phyloP scores from a whole-genome alignment of 1,140 invertebrate species.

The Bombyx mandarina region DNA sequence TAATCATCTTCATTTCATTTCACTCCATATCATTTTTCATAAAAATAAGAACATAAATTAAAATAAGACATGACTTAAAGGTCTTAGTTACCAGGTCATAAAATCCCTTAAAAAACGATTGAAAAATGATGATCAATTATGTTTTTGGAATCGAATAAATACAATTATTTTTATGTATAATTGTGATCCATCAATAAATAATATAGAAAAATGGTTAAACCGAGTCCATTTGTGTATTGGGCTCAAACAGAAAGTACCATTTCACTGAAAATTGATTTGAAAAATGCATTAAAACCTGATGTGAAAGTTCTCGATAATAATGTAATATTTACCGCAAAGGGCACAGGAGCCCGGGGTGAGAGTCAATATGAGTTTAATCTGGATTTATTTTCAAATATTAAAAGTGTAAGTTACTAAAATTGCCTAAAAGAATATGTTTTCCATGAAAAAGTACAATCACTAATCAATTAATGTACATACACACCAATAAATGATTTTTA shows the following conservation, averaged over 20 bases:
- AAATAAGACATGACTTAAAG: no score
- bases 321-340: constrained; percentile 75
- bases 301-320: constrained; percentile 74
- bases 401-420: constrained; percentile 74
- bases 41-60: no score
- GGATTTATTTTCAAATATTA: constrained; percentile 78
- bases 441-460: background rate
- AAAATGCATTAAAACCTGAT: constrained; percentile 78
- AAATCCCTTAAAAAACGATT: no score
- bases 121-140: no score
- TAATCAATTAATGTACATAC: background rate
- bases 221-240: constrained; percentile 93
- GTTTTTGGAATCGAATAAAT: background rate
- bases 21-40: no score
- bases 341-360: constrained; percentile 78
- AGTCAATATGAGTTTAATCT: constrained; percentile 82
- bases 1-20: no score
- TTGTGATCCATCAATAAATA: background rate
- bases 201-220: constrained; percentile 38
- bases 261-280: constrained; percentile 87
- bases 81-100: no score
- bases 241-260: constrained; percentile 86
- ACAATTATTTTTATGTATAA: background rate
- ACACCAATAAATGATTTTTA: no score
- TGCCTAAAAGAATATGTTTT: background rate